These are phyloP conservation scores for Nothobranchius furzeri DNA, from an alignment of 2,113 vertebrate genomes.

Conservation along the genomic window DNA sequence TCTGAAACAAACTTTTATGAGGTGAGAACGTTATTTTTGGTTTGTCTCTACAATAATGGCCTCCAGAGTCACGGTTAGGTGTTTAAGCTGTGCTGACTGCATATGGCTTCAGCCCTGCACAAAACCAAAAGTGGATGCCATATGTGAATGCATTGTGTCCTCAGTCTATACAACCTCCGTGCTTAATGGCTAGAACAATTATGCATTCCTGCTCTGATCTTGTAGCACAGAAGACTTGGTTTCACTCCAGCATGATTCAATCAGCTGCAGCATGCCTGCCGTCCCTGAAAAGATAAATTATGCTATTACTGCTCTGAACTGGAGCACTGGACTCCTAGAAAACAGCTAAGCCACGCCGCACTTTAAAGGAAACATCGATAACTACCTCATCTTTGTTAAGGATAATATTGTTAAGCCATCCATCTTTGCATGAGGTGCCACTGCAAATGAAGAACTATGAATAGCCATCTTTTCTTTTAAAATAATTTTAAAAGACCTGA, in stretches of 20 bases:
- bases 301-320: conserved; percentile 50
- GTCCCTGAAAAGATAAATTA: conserved; percentile 66
- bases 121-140: conserved; percentile 47
- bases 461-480: conserved; percentile 12
- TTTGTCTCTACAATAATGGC: conserved; percentile 9
- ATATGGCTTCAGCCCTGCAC: conserved; percentile 43
- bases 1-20: conserved; percentile 13
- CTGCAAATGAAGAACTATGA: conserved; percentile 24
- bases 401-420: conserved; percentile 70
- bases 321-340: conserved; percentile 46
- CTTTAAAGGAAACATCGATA: conserved; percentile 64
- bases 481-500: not conserved
- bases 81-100: conserved; percentile 37
- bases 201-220: conserved; percentile 62
- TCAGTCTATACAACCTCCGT: conserved; percentile 31
- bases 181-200: conserved; percentile 57
- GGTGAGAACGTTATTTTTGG: conserved; percentile 24
- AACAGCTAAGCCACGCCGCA: conserved; percentile 46
- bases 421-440: conserved; percentile 50
- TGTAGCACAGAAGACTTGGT: conserved; percentile 52
- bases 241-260: conserved; percentile 56
- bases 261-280: conserved; percentile 50
- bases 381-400: conserved; percentile 66
- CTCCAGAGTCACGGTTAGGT: conserved; percentile 25
- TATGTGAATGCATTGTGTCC: conserved; percentile 49